A percentile compares a stretch with the other conserved stretches of the same genome.
These are phyloP conservation scores for Centropristis striata DNA, from an alignment of 2,113 vertebrate species.

Conservation along the genomic window DNA sequence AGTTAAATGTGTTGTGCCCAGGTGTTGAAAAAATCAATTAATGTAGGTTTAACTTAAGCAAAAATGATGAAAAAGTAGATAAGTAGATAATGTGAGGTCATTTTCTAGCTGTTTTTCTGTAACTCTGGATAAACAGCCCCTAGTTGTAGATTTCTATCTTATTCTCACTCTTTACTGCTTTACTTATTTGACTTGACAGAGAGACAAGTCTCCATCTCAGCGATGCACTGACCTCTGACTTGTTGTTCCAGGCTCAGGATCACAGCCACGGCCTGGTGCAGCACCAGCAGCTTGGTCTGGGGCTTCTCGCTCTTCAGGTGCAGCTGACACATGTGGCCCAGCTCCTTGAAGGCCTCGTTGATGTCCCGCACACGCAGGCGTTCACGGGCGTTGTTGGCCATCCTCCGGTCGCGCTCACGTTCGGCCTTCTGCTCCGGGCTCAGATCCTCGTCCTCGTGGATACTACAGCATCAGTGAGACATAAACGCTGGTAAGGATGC, in stretches of 20 bases:
- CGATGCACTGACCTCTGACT: conserved; percentile 90
- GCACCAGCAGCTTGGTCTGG: conserved; percentile 97
- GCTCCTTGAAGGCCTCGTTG: conserved; percentile 98
- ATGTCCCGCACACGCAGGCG: conserved; percentile 96
- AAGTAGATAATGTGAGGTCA: background rate
- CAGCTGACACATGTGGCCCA: conserved; percentile 96
- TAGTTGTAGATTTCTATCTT: background rate
- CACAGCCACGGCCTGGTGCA: conserved; percentile 97
- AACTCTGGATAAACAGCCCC: background rate
- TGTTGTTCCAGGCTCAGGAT: conserved; percentile 98
- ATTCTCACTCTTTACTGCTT: background rate
- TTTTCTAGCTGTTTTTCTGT: background rate
- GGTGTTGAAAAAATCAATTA: background rate
- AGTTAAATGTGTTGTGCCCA: conserved; percentile 5
- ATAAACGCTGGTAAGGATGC: background rate
- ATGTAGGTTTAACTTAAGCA: background rate
- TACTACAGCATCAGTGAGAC: conserved; percentile 81
- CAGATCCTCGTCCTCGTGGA: conserved; percentile 96
- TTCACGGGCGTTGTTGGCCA: conserved; percentile 97
- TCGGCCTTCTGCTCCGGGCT: conserved; percentile 97
- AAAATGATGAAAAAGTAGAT: too few relatives aligned
- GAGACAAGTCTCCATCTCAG: background rate
- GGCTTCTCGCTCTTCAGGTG: conserved; percentile 98
- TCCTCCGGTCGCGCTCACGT: conserved; percentile 93
- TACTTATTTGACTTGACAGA: background rate